A percentile compares a stretch with the other conserved stretches of the same genome.
These are phyloP conservation scores for Exocentrus adspersus DNA, from an alignment of 2,888 invertebrate species.

Conservation along the genomic window DNA sequence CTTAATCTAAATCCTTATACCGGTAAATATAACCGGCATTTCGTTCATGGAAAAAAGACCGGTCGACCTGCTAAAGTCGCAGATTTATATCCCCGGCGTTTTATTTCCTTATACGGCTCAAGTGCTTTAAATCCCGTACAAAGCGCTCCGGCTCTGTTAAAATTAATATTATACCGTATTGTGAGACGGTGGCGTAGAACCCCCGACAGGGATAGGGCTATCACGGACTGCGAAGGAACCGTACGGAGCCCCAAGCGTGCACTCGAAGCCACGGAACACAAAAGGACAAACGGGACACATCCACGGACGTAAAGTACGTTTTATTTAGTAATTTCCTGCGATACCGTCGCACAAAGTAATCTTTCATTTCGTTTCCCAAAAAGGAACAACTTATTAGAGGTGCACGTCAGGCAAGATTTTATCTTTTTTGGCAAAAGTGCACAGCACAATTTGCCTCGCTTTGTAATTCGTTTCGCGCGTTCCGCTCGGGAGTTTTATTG, in stretches of 20 bases:
- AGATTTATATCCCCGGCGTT: not conserved
- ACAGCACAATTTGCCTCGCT: slow-evolving; percentile 20
- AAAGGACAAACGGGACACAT: slow-evolving; percentile 23
- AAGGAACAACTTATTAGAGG: slow-evolving; percentile 24
- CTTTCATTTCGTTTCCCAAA: slow-evolving; percentile 36
- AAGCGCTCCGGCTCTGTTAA: slow-evolving; percentile 2
- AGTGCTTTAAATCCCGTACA: slow-evolving; percentile 1
- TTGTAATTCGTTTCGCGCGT: slow-evolving; percentile 17
- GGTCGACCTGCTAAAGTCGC: not conserved
- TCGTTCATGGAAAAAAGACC: not conserved
- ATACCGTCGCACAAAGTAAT: slow-evolving; percentile 46
- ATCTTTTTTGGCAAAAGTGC: slow-evolving; percentile 17
- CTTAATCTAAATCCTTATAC: no score
- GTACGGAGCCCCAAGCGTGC: slow-evolving; percentile 6
- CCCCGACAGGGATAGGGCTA: slow-evolving; percentile 1
- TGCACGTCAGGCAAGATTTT: slow-evolving; percentile 17
- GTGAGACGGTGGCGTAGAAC: slow-evolving; percentile 7
- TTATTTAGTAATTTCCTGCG: slow-evolving; percentile 43
- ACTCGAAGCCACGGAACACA: slow-evolving; percentile 16
- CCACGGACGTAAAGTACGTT: slow-evolving; percentile 22
- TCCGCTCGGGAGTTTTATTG: slow-evolving; percentile 17
- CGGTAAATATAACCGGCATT: no score
- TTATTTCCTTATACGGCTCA: not conserved
- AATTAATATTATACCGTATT: slow-evolving; percentile 10
- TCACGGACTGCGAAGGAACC: slow-evolving; percentile 11